A percentile compares a stretch with the other conserved stretches of the same genome.
Conservation (phyloP, 2,888 invertebrate species). For the Patella pellucida region DNA sequence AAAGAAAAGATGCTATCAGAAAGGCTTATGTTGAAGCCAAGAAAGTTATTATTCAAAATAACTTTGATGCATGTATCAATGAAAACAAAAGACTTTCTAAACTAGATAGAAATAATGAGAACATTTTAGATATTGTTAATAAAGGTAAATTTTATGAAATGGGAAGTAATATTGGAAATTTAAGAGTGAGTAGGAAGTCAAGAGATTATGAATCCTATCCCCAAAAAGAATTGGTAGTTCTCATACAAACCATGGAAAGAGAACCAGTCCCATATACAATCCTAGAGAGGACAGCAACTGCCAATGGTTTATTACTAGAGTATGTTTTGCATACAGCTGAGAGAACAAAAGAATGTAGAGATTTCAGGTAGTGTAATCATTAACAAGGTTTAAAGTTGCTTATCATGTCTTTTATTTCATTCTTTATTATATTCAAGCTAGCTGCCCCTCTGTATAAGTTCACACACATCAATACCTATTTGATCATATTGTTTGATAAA, state of each 20-base stretch:
- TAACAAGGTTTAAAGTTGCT: no score
- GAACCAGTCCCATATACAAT: conserved; percentile 7
- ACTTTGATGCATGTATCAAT: neutral
- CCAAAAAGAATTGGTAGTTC: neutral
- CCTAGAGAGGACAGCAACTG: neutral
- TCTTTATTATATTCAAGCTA: no score
- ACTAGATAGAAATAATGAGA: neutral
- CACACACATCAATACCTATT: no score
- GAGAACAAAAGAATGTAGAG: neutral
- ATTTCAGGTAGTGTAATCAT: neutral
- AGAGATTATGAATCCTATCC: neutral
- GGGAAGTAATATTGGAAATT: neutral
- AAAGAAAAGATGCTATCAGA: neutral
- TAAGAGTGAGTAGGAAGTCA: neutral
- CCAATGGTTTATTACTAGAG: neutral
- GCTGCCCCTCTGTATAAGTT: no score
- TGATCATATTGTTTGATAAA: no score
- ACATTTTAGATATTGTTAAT: neutral
- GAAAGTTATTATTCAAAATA: neutral
- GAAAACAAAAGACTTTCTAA: neutral
- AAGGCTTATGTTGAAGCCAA: neutral
- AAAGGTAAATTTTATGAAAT: neutral
- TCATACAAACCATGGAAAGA: neutral
- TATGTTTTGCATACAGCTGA: neutral
- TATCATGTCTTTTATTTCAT: no score